Evolutionary conservation across 1,140 invertebrate genomes (phyloP), one percentile per base, ranked within the genome.

Genomic region (Drosophila hydei): DNA sequence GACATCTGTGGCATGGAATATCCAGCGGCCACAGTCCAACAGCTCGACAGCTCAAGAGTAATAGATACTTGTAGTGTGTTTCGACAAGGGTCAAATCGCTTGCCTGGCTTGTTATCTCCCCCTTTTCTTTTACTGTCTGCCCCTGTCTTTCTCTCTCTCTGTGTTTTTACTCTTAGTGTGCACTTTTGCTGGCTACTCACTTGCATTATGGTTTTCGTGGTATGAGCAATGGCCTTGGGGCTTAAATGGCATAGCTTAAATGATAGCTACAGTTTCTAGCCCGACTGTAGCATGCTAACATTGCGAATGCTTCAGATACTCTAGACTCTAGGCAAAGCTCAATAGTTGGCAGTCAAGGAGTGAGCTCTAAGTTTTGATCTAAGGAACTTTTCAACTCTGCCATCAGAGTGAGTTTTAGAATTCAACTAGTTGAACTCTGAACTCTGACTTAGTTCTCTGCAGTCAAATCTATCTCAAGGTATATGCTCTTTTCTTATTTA

Each of bases 211-310:
- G 40, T 27, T 18, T 16, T 30, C 23, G 12, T 27, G 16, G 33
- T 9, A 23, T 48, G 23, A 48, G 33, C 36, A 42, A 60, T 27
- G 12, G 54, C 54, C 27, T 27, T 42, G 38, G 30, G n/a, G 30
- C 21, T 69, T 23, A 21, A 63, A 63, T 70, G 48, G 14, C 67
- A 69, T 59, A 55, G 67, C 60, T 70, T 63, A 70, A 54, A 70
- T 72, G 52, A 0, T 58, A 33, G 48, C 30, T 68, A 61, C 55
- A 54, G 16, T 68, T 68, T 68, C 56, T 48, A 36, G 62, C 64
- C 45, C 21, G 47, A 48, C 50, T 68, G 48, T 19, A 68, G 12
- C 25, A 47, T 27, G 47, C 45, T 36, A 19, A 14, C 9, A 51
- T 16, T 52, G 14, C 21, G n/a, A 54, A 36, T 12, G 16, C 50